phyloP scores from a whole-genome alignment of 64 coral and sea anemone genomes.

The Pocillopora damicornis region DNA sequence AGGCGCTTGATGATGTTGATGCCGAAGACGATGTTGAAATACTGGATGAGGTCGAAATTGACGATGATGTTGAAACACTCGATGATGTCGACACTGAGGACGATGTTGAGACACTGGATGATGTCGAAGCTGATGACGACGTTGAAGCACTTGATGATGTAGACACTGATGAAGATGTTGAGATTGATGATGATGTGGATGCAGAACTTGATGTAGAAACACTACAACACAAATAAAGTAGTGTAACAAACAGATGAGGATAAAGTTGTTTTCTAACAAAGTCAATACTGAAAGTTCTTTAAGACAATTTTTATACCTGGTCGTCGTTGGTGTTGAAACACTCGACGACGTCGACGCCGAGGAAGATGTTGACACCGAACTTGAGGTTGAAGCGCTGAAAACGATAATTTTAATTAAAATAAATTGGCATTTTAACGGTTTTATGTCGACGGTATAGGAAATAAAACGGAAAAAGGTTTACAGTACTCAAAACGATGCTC shows the following conservation, averaged over 20 bases:
- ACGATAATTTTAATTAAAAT: background rate
- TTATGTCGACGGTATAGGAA: no score
- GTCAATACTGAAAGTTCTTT: no score
- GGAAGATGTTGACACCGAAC: constrained; percentile 1
- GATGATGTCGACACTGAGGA: background rate
- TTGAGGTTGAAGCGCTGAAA: background rate
- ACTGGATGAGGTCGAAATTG: no score
- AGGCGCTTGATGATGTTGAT: no score
- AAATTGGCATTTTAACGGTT: no score
- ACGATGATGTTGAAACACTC: no score
- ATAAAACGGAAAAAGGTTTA: no score
- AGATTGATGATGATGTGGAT: background rate
- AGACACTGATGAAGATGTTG: background rate
- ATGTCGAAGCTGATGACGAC: background rate
- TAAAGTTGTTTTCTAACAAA: background rate
- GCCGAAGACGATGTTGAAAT: no score
- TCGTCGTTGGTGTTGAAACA: background rate
- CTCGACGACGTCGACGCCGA: constrained; percentile 1
- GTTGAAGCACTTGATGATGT: background rate
- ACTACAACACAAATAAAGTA: background rate
- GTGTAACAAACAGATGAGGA: background rate
- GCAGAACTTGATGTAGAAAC: background rate
- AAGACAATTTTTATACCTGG: no score
- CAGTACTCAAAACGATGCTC: no score
- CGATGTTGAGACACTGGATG: background rate